Evolutionary conservation across 2,113 vertebrate species (phyloP), one percentile per base, ranked within the genome.

Genomic region (Plotosus lineatus): DNA sequence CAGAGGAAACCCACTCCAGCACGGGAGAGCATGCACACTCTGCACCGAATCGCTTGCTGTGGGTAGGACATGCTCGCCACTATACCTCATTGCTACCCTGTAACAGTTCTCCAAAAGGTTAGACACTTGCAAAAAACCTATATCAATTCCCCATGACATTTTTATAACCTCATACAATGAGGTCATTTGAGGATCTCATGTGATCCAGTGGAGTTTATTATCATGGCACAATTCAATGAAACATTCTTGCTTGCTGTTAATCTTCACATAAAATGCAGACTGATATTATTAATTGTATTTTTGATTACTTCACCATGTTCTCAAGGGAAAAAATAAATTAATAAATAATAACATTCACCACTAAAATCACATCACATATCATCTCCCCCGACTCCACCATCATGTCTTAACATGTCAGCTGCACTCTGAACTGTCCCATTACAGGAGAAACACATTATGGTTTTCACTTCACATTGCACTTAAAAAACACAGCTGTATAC

Each of bases 311-410:
- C 42, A 71, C 44, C 26, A 66, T 40, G 21, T 21, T 40, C n/a
- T 65, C 14, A 40, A 26, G 15, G n/a, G 42, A 15, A 46, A 46
- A 28, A 9, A 8, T 68, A 17, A 28, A 72, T 31, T 19, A n/a
- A n/a, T n/a, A 19, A 72, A 72, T 69, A 44, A 46, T 72, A 33
- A 72, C 17, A 19, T 72, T 72, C 15, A 50, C 17, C 69, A 50
- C 31, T 31, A 31, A 17, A 9, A 72, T 72, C 1, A 21, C 31
- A 28, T 50, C 17, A 19, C 17, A 50, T 50, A 50, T 10, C 17
- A 48, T 28, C 26, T 50, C 26, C 17, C 28, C 6, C 21, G 19
- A 11, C 69, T 50, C 69, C 17, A 72, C 69, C 17, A 44, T 51
- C 9, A 72, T 10, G 38, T 42, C 40, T 68, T 5, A n/a, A 42